A percentile compares a stretch with the other conserved stretches of the same genome.
Conservation (phyloP, 2,797 vertebrate species). For the Holocentrus rufus region DNA sequence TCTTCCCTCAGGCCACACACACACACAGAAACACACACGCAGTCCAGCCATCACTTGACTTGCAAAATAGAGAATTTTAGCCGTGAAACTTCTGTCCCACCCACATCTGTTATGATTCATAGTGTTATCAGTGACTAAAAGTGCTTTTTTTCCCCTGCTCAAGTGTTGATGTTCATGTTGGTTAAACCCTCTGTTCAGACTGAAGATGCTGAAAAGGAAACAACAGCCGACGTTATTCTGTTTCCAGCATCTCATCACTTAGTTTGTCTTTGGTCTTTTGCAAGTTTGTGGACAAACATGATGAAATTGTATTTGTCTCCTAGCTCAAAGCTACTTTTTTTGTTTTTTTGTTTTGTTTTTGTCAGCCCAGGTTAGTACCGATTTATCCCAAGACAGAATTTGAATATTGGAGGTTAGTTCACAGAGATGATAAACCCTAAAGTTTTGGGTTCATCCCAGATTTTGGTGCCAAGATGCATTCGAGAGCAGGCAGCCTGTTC, state of each 20-base stretch:
- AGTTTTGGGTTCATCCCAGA: slow-evolving; percentile 39
- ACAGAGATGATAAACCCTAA: slow-evolving; percentile 21
- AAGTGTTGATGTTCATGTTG: slow-evolving; percentile 38
- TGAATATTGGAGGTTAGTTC: no score
- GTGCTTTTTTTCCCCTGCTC: slow-evolving; percentile 19
- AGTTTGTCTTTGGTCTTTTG: slow-evolving; percentile 36
- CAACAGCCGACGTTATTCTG: not conserved
- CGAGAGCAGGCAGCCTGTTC: slow-evolving; percentile 1
- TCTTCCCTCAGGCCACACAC: slow-evolving; percentile 18
- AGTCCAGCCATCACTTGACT: slow-evolving; percentile 35
- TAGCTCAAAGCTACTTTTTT: not conserved
- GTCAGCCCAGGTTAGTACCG: slow-evolving; percentile 16
- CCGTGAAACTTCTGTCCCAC: slow-evolving; percentile 8
- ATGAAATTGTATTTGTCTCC: slow-evolving; percentile 47
- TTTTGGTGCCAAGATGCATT: slow-evolving; percentile 48
- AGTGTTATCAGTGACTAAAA: slow-evolving; percentile 25
- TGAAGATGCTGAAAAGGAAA: slow-evolving; percentile 12
- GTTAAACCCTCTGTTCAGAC: slow-evolving; percentile 17
- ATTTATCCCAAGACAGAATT: not conserved
- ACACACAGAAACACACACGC: slow-evolving; percentile 1
- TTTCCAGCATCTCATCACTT: slow-evolving; percentile 30
- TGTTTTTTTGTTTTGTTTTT: slow-evolving; percentile 4
- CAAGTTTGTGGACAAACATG: slow-evolving; percentile 50
- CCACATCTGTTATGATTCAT: slow-evolving; percentile 13
- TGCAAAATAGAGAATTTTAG: slow-evolving; percentile 27